Evolutionary conservation across 2,113 vertebrate species (phyloP).

Genomic region (Salvelinus sp.): DNA sequence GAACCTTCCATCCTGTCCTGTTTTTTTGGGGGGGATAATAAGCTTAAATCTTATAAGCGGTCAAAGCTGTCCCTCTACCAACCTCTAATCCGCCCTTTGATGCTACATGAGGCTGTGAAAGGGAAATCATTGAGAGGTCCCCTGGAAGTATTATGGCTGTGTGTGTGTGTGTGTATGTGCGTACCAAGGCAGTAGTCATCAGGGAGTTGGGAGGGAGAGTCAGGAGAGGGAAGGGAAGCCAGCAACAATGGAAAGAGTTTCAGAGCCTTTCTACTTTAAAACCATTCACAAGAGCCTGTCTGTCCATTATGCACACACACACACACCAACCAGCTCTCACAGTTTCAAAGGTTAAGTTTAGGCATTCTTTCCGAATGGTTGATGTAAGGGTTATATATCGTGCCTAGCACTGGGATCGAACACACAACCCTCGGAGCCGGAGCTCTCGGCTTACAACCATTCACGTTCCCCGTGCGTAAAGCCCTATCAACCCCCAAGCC

Average conservation of each 20-base stretch:
- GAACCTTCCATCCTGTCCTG: not conserved
- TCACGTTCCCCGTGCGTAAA: too few species aligned
- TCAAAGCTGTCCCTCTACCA: conserved; percentile 6
- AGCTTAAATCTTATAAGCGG: conserved; percentile 4
- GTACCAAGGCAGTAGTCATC: not conserved
- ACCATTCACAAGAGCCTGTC: not conserved
- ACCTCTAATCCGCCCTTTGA: conserved; percentile 5
- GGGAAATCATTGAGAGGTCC: not conserved
- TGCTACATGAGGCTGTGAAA: conserved; percentile 1
- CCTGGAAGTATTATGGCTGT: not conserved
- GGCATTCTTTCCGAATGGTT: too few species aligned
- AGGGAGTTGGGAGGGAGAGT: conserved; percentile 1
- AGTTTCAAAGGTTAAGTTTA: too few species aligned
- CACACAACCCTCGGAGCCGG: too few species aligned
- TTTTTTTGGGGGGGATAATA: not conserved
- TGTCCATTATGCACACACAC: not conserved
- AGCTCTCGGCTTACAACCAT: too few species aligned
- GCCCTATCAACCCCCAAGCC: too few species aligned
- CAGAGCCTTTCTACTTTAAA: conserved; percentile 3
- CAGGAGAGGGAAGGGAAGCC: not conserved
- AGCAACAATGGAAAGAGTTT: conserved; percentile 24
- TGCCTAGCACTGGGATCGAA: too few species aligned
- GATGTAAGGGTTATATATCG: too few species aligned
- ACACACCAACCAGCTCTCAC: too few species aligned
- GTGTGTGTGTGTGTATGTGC: too few species aligned